These are phyloP conservation scores for Nymphalis io DNA, from an alignment of 1,140 invertebrate genomes.

Conservation along the genomic window DNA sequence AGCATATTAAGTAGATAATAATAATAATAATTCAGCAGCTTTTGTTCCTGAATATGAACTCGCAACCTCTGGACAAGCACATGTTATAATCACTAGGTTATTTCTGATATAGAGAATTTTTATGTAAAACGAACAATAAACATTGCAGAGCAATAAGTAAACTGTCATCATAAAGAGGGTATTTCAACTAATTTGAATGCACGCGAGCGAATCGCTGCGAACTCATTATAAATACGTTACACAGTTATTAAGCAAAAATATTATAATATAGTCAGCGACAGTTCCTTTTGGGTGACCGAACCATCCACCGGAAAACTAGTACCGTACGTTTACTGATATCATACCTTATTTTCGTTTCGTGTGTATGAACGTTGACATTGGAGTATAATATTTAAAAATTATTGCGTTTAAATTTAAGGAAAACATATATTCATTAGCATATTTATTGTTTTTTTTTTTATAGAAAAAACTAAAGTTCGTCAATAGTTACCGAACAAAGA, in stretches of 20 bases:
- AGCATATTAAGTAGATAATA: too few relatives aligned
- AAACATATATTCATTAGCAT: neutral
- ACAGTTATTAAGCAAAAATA: slow-evolving; percentile 60
- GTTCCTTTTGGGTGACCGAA: slow-evolving; percentile 39
- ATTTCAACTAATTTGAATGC: slow-evolving; percentile 24
- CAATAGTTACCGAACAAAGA: too few relatives aligned
- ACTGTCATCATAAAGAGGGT: slow-evolving; percentile 8
- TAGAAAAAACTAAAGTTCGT: too few relatives aligned
- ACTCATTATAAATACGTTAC: slow-evolving; percentile 52
- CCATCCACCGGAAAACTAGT: slow-evolving; percentile 52
- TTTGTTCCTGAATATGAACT: too few relatives aligned
- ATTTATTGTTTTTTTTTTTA: neutral
- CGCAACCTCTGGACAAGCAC: too few relatives aligned
- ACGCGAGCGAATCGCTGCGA: slow-evolving; percentile 30
- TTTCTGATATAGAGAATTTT: neutral
- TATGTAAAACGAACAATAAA: neutral
- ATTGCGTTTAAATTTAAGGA: too few relatives aligned
- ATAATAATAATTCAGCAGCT: too few relatives aligned
- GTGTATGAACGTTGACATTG: slow-evolving; percentile 39
- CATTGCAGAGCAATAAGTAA: slow-evolving; percentile 10
- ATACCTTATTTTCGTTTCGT: slow-evolving; percentile 42
- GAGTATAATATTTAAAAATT: slow-evolving; percentile 21
- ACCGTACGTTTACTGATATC: slow-evolving; percentile 38
- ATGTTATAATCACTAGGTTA: too few relatives aligned
- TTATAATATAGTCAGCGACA: slow-evolving; percentile 47